Conservation (phyloP, 2,797 vertebrate species). For the Zalophus californianus region DNA sequence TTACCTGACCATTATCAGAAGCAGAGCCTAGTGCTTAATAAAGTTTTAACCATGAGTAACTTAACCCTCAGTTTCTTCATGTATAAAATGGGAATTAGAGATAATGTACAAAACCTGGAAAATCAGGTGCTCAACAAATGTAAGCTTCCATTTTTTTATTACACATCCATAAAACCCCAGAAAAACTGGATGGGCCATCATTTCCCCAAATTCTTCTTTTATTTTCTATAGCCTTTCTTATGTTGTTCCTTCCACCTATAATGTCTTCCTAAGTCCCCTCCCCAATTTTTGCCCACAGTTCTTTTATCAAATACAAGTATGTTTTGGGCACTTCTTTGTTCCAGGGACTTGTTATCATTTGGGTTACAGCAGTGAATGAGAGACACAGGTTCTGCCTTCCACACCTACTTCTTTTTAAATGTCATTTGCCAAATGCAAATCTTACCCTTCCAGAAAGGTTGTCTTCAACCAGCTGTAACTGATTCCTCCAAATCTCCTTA, state of each 20-base stretch:
- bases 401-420: background rate
- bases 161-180: background rate
- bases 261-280: background rate
- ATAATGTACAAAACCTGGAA: background rate
- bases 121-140: background rate
- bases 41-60: background rate
- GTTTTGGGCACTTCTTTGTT: background rate
- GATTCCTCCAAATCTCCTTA: background rate
- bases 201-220: background rate
- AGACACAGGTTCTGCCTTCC: background rate
- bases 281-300: background rate
- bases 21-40: background rate
- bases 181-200: background rate
- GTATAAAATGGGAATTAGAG: background rate
- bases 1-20: background rate
- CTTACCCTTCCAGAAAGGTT: background rate
- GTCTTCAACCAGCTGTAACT: background rate
- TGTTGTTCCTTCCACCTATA: background rate
- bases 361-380: background rate
- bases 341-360: background rate
- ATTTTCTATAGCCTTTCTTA: background rate
- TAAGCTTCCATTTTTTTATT: background rate
- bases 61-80: background rate
- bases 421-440: background rate
- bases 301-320: background rate